A percentile compares a stretch with the other conserved stretches of the same genome.
phyloP scores from a whole-genome alignment of 2,113 vertebrate species.

The Triplophysa dalaica region DNA sequence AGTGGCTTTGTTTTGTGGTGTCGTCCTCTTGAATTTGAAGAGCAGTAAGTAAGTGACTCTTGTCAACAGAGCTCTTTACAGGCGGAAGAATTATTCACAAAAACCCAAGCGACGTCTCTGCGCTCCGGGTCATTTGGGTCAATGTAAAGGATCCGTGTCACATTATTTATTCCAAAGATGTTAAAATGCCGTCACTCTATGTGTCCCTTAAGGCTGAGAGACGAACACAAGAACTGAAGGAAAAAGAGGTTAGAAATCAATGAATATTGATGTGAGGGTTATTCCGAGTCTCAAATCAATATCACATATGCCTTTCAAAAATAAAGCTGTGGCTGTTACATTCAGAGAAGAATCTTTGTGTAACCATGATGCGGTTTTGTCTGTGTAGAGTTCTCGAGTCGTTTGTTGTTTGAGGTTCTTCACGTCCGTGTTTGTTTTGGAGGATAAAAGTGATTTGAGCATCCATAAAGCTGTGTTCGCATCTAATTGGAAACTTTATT shows the following conservation, averaged over 20 bases:
- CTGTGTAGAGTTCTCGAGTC: too few species aligned
- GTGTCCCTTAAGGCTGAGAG: conserved; percentile 10
- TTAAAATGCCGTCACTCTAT: conserved; percentile 25
- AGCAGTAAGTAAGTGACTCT: conserved; percentile 42
- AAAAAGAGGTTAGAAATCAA: too few species aligned
- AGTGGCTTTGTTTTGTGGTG: conserved; percentile 26
- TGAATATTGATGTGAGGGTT: neutral
- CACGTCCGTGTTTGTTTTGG: too few species aligned
- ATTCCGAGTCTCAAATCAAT: neutral
- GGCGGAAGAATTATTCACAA: conserved; percentile 50
- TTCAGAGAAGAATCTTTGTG: neutral
- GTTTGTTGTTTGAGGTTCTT: too few species aligned
- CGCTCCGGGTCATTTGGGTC: conserved; percentile 47
- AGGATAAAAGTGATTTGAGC: too few species aligned
- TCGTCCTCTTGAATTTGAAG: conserved; percentile 51
- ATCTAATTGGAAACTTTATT: too few species aligned
- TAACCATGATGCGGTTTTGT: neutral
- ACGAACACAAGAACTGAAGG: neutral
- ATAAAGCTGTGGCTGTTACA: neutral
- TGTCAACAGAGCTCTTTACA: conserved; percentile 51
- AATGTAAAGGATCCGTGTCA: conserved; percentile 44
- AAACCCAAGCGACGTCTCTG: conserved; percentile 35
- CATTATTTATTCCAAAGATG: conserved; percentile 46
- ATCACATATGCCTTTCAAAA: neutral
- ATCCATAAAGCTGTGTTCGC: too few species aligned